Evolutionary conservation across 2,113 vertebrate genomes (phyloP).

Genomic region (Haemorhous mexicanus): DNA sequence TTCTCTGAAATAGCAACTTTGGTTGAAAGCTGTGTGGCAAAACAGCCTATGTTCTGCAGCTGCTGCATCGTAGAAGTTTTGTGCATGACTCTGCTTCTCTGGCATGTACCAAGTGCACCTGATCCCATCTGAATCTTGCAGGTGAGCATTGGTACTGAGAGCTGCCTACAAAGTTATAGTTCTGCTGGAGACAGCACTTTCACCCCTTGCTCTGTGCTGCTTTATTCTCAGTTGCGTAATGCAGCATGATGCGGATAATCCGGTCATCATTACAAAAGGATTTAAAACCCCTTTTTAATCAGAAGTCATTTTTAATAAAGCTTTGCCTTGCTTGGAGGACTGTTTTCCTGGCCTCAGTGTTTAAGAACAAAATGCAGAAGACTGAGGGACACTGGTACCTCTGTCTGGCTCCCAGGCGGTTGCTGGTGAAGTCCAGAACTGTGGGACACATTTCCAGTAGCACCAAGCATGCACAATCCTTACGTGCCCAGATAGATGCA

Average conservation of each 20-base stretch:
- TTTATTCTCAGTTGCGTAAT: conserved; percentile 18
- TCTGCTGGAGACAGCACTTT: background rate
- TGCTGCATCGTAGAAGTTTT: background rate
- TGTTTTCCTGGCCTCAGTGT: background rate
- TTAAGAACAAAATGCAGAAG: background rate
- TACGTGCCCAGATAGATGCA: accelerated
- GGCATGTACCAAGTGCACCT: background rate
- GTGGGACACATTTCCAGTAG: background rate
- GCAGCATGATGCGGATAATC: background rate
- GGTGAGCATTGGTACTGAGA: background rate
- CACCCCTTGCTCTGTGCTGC: background rate
- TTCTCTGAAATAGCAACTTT: background rate
- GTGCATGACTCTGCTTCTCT: background rate
- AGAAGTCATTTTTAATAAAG: conserved; percentile 11
- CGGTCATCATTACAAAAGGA: background rate
- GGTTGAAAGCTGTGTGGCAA: accelerated
- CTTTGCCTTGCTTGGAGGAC: background rate
- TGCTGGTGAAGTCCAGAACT: background rate
- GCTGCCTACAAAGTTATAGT: background rate
- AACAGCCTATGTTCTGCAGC: background rate
- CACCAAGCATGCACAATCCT: background rate
- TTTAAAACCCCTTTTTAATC: conserved; percentile 30
- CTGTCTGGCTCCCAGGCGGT: background rate
- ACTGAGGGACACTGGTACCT: background rate
- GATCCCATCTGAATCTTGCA: background rate